These are phyloP conservation scores for Lasioglossum calceatum DNA, from an alignment of 2,888 invertebrate species.

Conservation along the genomic window DNA sequence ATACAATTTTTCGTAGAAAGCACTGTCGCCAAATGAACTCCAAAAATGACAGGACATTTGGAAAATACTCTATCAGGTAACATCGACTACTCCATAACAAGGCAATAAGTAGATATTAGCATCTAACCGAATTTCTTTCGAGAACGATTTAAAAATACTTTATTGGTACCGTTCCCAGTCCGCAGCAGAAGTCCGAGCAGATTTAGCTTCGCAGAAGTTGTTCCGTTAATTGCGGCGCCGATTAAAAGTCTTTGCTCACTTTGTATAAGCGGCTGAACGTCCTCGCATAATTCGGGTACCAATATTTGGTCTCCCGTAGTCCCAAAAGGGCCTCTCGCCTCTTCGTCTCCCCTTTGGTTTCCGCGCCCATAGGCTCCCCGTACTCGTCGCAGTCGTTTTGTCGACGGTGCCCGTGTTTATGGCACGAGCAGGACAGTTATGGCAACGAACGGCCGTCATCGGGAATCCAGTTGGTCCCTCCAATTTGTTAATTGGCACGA, in stretches of 20 bases:
- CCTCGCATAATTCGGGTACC: conserved; percentile 1
- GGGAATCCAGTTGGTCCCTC: conserved; percentile 66
- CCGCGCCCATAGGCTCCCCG: not conserved
- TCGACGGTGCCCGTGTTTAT: conserved; percentile 74
- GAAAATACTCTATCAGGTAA: not conserved
- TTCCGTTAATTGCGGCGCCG: conserved; percentile 7
- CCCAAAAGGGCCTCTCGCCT: not conserved
- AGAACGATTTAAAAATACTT: not conserved
- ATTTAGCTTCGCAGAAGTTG: not conserved
- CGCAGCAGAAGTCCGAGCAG: not conserved
- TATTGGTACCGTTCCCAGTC: not conserved
- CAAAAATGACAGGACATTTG: no score
- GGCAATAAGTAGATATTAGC: not conserved
- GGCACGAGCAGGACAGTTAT: conserved; percentile 79
- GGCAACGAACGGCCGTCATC: conserved; percentile 79
- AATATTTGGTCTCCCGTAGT: not conserved
- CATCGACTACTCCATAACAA: not conserved
- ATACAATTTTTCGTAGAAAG: no score
- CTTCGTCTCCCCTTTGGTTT: not conserved
- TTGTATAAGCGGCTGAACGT: not conserved
- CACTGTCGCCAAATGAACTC: no score
- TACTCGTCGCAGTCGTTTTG: conserved; percentile 37
- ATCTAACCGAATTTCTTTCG: not conserved
- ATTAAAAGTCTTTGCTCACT: conserved; percentile 1
- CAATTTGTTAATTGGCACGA: conserved; percentile 81